Conservation (phyloP, 2,888 invertebrate species). For the Sesia apiformis region DNA sequence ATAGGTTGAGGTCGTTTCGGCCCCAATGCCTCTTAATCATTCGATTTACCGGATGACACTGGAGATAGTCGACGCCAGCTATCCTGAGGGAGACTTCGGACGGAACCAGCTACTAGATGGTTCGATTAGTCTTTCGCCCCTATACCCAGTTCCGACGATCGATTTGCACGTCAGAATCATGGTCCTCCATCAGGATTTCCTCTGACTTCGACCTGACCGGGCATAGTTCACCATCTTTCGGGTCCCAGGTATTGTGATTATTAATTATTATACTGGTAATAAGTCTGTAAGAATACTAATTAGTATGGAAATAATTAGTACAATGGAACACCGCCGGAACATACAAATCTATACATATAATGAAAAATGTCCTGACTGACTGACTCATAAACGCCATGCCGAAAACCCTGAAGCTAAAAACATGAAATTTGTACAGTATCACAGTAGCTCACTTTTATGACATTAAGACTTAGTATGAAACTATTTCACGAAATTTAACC, state of each 20-base stretch:
- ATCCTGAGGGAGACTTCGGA: background rate
- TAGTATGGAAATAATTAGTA: no score
- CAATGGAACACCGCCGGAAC: no score
- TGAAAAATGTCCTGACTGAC: no score
- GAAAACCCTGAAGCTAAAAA: no score
- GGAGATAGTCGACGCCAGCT: background rate
- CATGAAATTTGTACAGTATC: no score
- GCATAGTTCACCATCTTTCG: conserved; percentile 41
- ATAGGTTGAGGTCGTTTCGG: conserved; percentile 82
- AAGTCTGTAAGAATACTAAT: no score
- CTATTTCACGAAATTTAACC: no score
- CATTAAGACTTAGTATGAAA: no score
- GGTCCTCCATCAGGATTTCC: background rate
- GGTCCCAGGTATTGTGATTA: conserved; percentile 80
- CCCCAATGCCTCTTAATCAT: conserved; percentile 83
- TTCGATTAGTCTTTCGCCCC: background rate
- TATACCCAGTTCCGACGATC: background rate
- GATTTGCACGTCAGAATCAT: background rate
- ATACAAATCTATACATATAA: no score
- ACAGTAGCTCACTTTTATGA: no score
- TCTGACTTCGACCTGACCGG: background rate
- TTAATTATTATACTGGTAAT: no score
- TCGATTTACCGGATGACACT: conserved; percentile 67
- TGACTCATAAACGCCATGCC: no score
- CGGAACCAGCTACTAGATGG: background rate